Percentiles rank a stretch among this genome's conserved stretches.
phyloP scores from a whole-genome alignment of 2,113 vertebrate genomes.

The Ranitomeya imitator region DNA sequence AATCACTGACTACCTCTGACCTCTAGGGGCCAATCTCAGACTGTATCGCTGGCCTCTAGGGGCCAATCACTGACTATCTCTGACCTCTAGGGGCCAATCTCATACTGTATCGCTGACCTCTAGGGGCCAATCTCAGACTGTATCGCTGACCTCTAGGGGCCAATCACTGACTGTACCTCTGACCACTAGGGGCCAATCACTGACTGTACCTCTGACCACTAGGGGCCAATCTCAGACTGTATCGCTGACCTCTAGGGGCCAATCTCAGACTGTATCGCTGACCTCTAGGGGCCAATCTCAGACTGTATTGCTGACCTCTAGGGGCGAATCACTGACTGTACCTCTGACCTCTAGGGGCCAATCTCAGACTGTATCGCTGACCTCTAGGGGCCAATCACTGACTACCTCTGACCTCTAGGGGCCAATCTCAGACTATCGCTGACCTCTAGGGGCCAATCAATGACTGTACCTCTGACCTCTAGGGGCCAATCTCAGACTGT shows the following conservation, averaged over 20 bases:
- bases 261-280: background rate
- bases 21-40: background rate
- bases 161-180: background rate
- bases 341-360: background rate
- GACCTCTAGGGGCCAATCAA: background rate
- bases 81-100: background rate
- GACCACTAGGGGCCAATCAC: background rate
- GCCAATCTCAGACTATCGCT: too few relatives aligned
- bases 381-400: background rate
- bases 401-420: too few relatives aligned
- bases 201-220: background rate
- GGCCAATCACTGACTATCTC: background rate
- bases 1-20: background rate
- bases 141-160: background rate
- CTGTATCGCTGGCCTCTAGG: background rate
- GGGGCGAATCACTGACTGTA: background rate
- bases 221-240: background rate
- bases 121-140: background rate
- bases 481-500: background rate
- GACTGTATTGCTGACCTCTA: background rate
- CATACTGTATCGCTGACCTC: background rate
- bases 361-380: background rate
- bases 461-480: background rate
- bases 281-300: background rate
- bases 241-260: background rate